A percentile compares a stretch with the other conserved stretches of the same genome.
Evolutionary conservation across 2,888 invertebrate species (phyloP).

Genomic region (Pandemis corylana): DNA sequence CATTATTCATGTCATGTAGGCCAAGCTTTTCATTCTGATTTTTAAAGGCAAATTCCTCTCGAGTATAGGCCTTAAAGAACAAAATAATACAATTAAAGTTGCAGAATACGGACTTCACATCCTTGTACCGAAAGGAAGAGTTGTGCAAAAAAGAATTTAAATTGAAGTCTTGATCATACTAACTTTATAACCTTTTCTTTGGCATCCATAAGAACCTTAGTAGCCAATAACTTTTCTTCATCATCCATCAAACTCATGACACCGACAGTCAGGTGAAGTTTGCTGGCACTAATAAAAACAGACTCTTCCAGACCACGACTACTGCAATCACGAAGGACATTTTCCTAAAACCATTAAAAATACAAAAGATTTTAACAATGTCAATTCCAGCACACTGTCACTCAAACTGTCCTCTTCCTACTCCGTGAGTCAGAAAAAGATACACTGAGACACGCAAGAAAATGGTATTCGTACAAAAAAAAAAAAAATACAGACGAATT

Average conservation of each 20-base stretch:
- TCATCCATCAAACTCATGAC: slow-evolving; percentile 91
- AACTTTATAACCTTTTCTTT: slow-evolving; percentile 87
- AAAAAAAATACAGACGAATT: too few relatives aligned
- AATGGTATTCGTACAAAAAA: too few relatives aligned
- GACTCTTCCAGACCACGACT: slow-evolving; percentile 88
- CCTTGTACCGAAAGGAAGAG: not conserved
- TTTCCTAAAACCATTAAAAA: slow-evolving; percentile 57
- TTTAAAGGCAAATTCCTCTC: slow-evolving; percentile 77
- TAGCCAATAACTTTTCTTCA: slow-evolving; percentile 88
- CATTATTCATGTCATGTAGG: slow-evolving; percentile 98
- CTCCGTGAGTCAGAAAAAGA: too few relatives aligned
- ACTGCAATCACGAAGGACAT: slow-evolving; percentile 74
- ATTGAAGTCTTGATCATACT: slow-evolving; percentile 50
- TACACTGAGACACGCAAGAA: too few relatives aligned
- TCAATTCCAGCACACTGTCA: too few relatives aligned
- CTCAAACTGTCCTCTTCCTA: too few relatives aligned
- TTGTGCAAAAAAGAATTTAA: not conserved
- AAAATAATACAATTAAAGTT: not conserved
- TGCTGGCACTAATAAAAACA: slow-evolving; percentile 89
- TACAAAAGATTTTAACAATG: too few relatives aligned
- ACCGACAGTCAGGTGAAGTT: slow-evolving; percentile 93
- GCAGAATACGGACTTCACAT: not conserved
- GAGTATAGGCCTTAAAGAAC: slow-evolving; percentile 61
- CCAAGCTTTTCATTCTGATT: slow-evolving; percentile 88
- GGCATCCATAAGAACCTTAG: slow-evolving; percentile 87